Conservation (phyloP, 2,113 vertebrate genomes). For the Monopterus albus region DNA sequence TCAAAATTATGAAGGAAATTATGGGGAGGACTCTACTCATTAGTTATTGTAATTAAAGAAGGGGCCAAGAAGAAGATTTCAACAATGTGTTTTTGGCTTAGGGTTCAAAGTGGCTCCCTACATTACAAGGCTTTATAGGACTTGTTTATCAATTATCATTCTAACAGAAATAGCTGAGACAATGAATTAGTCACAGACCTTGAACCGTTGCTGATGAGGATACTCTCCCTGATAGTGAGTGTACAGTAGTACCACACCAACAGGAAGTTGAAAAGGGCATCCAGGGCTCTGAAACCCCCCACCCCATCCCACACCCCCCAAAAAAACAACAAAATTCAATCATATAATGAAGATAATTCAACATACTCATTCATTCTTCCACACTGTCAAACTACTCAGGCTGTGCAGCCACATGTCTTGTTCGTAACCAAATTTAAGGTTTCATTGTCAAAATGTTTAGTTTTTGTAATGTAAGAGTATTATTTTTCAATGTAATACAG, state of each 20-base stretch:
- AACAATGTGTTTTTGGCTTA: too few species aligned
- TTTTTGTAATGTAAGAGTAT: too few species aligned
- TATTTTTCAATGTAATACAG: too few species aligned
- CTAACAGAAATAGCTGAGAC: neutral
- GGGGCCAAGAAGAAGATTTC: too few species aligned
- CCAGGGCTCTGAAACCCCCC: conserved; percentile 81
- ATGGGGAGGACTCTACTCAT: too few species aligned
- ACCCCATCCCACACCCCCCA: too few species aligned
- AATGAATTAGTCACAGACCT: conserved; percentile 74
- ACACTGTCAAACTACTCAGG: neutral
- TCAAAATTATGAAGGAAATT: neutral
- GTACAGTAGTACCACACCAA: conserved; percentile 99
- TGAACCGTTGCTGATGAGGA: conserved; percentile 96
- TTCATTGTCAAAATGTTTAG: too few species aligned
- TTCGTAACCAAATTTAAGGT: too few species aligned
- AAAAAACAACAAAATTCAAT: neutral
- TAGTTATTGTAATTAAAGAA: too few species aligned
- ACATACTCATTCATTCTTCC: neutral
- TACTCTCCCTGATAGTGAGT: conserved; percentile 95
- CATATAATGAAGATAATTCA: neutral
- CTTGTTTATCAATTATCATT: neutral
- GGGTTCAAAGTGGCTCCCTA: neutral
- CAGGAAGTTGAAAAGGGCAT: conserved; percentile 95
- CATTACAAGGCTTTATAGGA: neutral
- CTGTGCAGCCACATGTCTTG: too few species aligned